These are phyloP conservation scores for Anthoscopus minutus DNA, from an alignment of 2,113 vertebrate species.

Conservation along the genomic window DNA sequence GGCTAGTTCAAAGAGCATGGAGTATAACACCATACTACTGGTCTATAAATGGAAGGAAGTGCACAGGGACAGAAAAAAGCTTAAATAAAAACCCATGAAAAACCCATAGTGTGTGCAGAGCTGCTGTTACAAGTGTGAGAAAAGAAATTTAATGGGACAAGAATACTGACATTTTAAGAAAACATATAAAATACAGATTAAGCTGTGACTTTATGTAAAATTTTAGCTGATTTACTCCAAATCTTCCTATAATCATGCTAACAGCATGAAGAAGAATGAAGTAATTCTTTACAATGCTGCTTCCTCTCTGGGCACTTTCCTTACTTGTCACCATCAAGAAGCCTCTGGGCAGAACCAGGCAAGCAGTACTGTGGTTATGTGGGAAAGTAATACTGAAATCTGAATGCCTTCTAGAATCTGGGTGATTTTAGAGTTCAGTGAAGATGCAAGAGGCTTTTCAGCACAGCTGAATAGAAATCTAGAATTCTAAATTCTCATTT, in stretches of 20 bases:
- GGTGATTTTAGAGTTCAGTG: background rate
- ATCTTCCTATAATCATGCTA: background rate
- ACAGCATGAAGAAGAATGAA: background rate
- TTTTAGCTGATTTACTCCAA: background rate
- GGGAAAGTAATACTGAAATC: background rate
- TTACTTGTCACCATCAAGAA: background rate
- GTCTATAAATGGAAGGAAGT: background rate
- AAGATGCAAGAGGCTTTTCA: background rate
- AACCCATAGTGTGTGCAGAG: background rate
- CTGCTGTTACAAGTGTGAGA: background rate
- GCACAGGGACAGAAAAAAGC: background rate
- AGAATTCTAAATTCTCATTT: background rate
- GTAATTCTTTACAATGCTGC: background rate
- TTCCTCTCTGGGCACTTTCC: background rate
- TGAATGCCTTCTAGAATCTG: background rate
- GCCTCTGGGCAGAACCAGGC: background rate
- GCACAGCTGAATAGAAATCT: background rate
- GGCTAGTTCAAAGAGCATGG: background rate
- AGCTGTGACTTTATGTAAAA: background rate
- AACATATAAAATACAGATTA: background rate
- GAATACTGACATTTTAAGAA: background rate
- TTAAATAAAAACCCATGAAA: background rate
- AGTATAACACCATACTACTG: background rate
- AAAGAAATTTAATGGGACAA: background rate
- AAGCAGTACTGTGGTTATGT: background rate